Base-by-base conservation (phyloP, 2,888 invertebrate species). In the Thereva nobilitata region DNA sequence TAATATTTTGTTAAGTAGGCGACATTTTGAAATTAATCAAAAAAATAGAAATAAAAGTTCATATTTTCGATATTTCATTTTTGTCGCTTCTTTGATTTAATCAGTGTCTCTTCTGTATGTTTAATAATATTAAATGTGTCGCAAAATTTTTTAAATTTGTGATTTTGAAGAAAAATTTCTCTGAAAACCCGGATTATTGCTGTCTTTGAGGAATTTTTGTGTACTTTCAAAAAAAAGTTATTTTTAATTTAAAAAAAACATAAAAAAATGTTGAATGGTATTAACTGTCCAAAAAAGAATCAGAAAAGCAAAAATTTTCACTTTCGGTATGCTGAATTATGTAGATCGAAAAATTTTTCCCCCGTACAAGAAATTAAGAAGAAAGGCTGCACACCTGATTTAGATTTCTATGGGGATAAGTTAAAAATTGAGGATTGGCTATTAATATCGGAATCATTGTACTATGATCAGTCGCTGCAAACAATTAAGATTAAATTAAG, bases 361-460 rank as follows among this genome's bases (percentile, higher is more conserved):
- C 78, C 80, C 0, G 63, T 76, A 23, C 61, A 75, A 0, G 78
- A 78, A 23, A 75, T 80, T 8, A 78, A 78, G 44, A 69, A 73
- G 9, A 80, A 79, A 67, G 73, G 76, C 6, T 77, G 80, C 50
- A 84, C 83, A 12, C 83, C 85, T 56, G 78, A 82, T 47, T 74
- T 89, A 69, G 91, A 92, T 72, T 88, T 92, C 73, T 86, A 85
- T 71, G 89, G 88, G 59, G 92, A 92, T 75, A 86, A 91, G 71
- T 84, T 92, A 57, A 89, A 88, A 74, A 86, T 89, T 69, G 86
- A 84, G 69, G 91, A 92, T 71, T 92, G 92, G 92, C 83, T 85
- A 40, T 87, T 91, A 1, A 87, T 92, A 55, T 79, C 90, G 57
- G 89, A 89, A 73, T 89, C 92, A 0, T 79, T 92, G 4, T 84